Base-by-base conservation (phyloP, 2,113 vertebrate species). In the Eleginops maclovinus region DNA sequence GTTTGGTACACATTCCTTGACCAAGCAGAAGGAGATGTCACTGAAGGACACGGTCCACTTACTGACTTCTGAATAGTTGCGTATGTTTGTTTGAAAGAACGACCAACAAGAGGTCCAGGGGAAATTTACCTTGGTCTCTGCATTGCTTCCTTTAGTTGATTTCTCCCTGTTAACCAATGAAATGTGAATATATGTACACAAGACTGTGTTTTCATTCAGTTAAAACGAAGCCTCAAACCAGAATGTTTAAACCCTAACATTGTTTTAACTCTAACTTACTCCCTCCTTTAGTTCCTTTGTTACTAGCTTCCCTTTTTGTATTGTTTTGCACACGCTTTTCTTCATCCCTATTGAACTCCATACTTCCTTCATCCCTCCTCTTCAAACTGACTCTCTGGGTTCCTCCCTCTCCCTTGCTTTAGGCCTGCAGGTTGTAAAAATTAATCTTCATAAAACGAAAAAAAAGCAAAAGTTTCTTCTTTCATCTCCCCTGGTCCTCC, bases 371-470 rank as follows among this genome's bases (percentile, higher is more conserved):
- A 41, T 76, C 56, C 26, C 46, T 71, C 53, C 43, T 19, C 41
- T 50, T 61, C 64, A 74, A 56, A 56, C 61, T 12, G 66, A 36
- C 74, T 66, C 71, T 60, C 66, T 65, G 63, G 19, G 16, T 68
- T 72, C 59, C 50, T 56, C 14, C 47, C 53, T 54, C 44, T 74
- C 59, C 26, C 47, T 67, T 61, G 66, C 81, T 75, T 60, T n/a
- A 71, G 67, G 83, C 81, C 77, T 87, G 77, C 83, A 78, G 85
- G 83, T 89, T 87, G 79, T 87, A 89, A 88, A 89, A 91, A 89
- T 89, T 70, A 90, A 92, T 92, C 89, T 91, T 91, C 83, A 87
- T 87, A 81, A 81, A 88, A 83, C 66, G 62, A 62, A 73, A 65
- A 73, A 86, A 83, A 83, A n/a, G n/a, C 31, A 0, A 36, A 77